Percentiles rank a stretch among this genome's conserved stretches.
Evolutionary conservation across 53 echinoderm and acorn worm genomes (phyloP).

Genomic region (Holothuria leucospilota): DNA sequence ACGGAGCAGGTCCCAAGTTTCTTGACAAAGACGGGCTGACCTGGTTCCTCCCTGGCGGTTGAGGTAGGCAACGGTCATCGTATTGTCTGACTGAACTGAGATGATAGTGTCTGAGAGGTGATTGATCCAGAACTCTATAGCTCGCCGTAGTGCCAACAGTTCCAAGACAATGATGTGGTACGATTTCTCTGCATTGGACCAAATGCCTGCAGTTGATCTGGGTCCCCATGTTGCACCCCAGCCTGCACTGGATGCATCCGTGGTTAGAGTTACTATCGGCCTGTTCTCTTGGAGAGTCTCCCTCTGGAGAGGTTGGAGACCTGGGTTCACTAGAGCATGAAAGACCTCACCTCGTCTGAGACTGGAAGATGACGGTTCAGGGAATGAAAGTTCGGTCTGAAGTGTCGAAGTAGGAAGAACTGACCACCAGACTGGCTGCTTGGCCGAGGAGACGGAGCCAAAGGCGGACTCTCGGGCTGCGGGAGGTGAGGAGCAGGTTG

Average conservation of each 20-base stretch:
- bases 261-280: slow-evolving; percentile 4
- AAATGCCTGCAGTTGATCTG: background rate
- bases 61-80: background rate
- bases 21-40: too few species aligned
- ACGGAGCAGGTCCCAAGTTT: too few species aligned
- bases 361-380: background rate
- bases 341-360: background rate
- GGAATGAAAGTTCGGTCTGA: background rate
- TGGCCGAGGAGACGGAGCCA: slow-evolving; percentile 18
- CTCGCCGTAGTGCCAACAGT: slow-evolving; percentile 11
- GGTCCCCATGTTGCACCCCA: background rate
- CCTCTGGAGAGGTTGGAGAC: background rate
- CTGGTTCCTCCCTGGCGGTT: background rate
- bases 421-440: slow-evolving; percentile 10
- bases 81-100: slow-evolving; percentile 29
- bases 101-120: background rate
- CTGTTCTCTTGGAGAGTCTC: background rate
- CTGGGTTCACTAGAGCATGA: slow-evolving; percentile 8
- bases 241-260: slow-evolving; percentile 35
- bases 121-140: background rate
- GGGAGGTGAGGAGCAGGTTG: background rate
- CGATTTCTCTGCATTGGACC: background rate
- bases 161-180: slow-evolving; percentile 26
- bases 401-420: background rate
- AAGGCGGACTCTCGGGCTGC: background rate